Base-by-base conservation (phyloP, 1,140 invertebrate genomes). In the Mactra quadrangularis region DNA sequence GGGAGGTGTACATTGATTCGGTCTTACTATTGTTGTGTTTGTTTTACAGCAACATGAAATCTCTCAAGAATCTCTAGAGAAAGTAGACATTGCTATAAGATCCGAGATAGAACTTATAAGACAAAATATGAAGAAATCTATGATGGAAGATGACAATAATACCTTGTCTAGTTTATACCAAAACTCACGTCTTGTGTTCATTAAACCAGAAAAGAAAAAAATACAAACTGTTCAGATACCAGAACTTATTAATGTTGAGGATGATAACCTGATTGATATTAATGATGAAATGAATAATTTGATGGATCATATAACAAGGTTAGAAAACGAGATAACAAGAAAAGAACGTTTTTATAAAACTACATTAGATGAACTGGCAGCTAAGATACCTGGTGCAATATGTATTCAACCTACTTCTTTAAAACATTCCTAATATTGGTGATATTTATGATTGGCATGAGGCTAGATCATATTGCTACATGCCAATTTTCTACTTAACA, bases 321-420 rank as follows among this genome's bases (percentile, higher is more conserved):
- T 72, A 29, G 70, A 72, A 25, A 33, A 9, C 35, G 70, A 72
- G 35, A 25, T 53, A 31, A 45, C n/a, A 27, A 27, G 50, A 27
- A 53, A 57, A 22, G 70, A 72, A 41, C 45, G 70, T 25, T 41
- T 29, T 17, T 57, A 72, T 41, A 53, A 47, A 25, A 3, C 29
- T 3, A 25, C 15, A 15, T 33, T 70, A 41, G 66, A 70, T 53
- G 45, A n/a, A 6, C 9, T 70, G 38, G 66, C 66, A 27, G 38
- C 66, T 47, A 19, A 52, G 29, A 70, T 70, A 52, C 66, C 38
- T 9, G 66, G 27, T 50, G 66, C 66, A 19, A 52, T 70, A 29
- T 70, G 66, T 29, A 70, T 70, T 22, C 41, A 52, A 35, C 66
- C 66, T 33, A 25, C 66, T 25, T 70, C 66, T 13, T 25, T 70